phyloP scores from a whole-genome alignment of 2,797 vertebrate genomes.

The Hypotaenidia philippensis region DNA sequence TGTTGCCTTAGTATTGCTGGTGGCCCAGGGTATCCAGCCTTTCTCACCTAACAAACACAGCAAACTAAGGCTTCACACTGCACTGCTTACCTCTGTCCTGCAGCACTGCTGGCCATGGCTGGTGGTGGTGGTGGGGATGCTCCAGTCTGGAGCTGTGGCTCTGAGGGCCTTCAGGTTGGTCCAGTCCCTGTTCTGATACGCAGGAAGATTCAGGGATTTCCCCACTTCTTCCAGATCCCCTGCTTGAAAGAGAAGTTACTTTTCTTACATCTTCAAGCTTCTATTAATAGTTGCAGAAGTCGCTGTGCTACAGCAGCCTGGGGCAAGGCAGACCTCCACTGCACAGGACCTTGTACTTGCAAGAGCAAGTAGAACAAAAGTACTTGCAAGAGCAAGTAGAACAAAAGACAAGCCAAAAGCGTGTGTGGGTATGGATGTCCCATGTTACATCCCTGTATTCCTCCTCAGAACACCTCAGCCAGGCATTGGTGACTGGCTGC shows the following conservation, averaged over 20 bases:
- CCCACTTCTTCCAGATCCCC: not conserved
- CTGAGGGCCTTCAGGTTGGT: not conserved
- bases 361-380: not conserved
- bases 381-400: not conserved
- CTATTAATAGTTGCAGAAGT: constrained; percentile 51
- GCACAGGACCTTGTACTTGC: not conserved
- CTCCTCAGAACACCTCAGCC: not conserved
- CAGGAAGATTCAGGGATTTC: not conserved
- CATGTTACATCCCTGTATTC: not conserved
- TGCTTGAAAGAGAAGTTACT: constrained; percentile 30
- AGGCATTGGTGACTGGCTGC: not conserved
- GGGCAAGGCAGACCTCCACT: not conserved
- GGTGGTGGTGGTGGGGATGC: not conserved
- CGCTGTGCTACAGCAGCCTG: not conserved
- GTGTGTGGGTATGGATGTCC: not conserved
- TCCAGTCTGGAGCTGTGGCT: not conserved
- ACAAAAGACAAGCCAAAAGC: not conserved
- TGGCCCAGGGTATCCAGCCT: not conserved
- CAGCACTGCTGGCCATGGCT: not conserved
- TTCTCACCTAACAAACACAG: not conserved
- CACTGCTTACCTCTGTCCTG: not conserved
- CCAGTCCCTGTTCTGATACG: not conserved
- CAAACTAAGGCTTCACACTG: not conserved
- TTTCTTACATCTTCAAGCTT: constrained; percentile 34
- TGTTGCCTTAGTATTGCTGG: not conserved